Evolutionary conservation across 2,888 invertebrate genomes (phyloP), one percentile per base, ranked within the genome.

Genomic region (Leptopilina syphax): DNA sequence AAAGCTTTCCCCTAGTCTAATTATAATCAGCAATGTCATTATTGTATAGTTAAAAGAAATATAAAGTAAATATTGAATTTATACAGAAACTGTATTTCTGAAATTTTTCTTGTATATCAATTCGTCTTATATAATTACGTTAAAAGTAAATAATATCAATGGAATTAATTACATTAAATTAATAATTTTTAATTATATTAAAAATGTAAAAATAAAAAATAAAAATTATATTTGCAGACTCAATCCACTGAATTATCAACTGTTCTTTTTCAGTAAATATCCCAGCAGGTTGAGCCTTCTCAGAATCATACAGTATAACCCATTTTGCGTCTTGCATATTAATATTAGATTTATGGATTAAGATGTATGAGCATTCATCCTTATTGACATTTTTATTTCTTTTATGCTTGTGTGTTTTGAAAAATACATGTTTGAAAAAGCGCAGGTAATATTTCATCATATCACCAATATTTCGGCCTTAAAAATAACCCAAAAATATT

Each of bases 291-390:
- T 54, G 27, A 70, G 27, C 50, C 70, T 70, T 54, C 54, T 70
- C 50, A 54, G 27, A 70, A 70, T 54, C 70, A 27, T 12, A 24
- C 50, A 18, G 18, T 18, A 70, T 54, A 70, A 54, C 13, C 54
- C 68, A 70, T 70, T 54, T 66, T 41, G n/a, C 34, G 9, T 54
- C 50, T 70, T 54, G 50, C 24, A 70, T 70, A 70, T 70, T 54
- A 54, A 70, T 70, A 70, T 70, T 3, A 50, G 24, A 70, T 70
- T 70, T 70, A 70, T 70, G 70, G 27, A 70, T 70, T 54, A 27
- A 70, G 70, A 67, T 67, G 5, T 63, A 54, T 12, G 12, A 70
- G 9, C 68, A 68, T 70, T 34, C 54, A 27, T 70, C 27, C n/a
- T 70, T 54, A 13, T 27, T 65, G 65, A 41, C 41, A 10, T 66